Evolutionary conservation across 37 sponge, comb jelly and placozoan species (phyloP).

Genomic region (Axinella damicornis): DNA sequence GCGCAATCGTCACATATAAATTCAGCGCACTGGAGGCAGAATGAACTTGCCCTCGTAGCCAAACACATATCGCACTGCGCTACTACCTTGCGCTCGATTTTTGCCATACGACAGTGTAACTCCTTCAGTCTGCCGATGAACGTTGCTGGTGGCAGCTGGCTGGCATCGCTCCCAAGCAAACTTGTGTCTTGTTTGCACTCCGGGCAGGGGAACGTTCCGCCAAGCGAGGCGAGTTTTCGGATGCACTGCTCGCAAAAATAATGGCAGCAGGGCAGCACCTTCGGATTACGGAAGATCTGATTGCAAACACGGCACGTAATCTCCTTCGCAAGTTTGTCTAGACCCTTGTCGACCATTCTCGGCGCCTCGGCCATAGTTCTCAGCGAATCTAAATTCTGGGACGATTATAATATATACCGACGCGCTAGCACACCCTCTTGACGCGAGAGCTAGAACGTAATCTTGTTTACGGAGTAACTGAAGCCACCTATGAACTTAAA

Average conservation of each 20-base stretch:
- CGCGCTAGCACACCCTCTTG: no score
- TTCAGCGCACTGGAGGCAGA: slow-evolving; percentile 40
- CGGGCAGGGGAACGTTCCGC: not conserved
- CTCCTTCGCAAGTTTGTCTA: slow-evolving; percentile 12
- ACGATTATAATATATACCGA: no score
- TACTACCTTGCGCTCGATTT: not conserved
- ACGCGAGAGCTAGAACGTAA: no score
- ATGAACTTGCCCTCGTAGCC: not conserved
- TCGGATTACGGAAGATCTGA: slow-evolving; percentile 9
- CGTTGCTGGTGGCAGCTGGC: slow-evolving; percentile 4
- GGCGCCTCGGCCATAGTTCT: slow-evolving; percentile 48
- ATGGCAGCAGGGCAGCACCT: slow-evolving; percentile 48
- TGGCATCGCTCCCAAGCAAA: not conserved
- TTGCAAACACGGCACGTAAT: slow-evolving; percentile 28
- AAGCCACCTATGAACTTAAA: no score
- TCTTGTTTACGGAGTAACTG: no score
- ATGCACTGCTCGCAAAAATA: slow-evolving; percentile 34
- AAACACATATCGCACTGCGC: slow-evolving; percentile 21
- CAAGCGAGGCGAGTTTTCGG: not conserved
- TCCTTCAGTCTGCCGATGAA: slow-evolving; percentile 1
- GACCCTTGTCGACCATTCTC: not conserved
- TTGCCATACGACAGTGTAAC: not conserved
- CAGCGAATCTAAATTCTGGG: no score
- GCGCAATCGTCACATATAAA: slow-evolving; percentile 42
- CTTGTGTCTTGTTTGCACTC: not conserved